These are phyloP conservation scores for Chaetodon trifascialis DNA, from an alignment of 2,113 vertebrate species.

Conservation along the genomic window DNA sequence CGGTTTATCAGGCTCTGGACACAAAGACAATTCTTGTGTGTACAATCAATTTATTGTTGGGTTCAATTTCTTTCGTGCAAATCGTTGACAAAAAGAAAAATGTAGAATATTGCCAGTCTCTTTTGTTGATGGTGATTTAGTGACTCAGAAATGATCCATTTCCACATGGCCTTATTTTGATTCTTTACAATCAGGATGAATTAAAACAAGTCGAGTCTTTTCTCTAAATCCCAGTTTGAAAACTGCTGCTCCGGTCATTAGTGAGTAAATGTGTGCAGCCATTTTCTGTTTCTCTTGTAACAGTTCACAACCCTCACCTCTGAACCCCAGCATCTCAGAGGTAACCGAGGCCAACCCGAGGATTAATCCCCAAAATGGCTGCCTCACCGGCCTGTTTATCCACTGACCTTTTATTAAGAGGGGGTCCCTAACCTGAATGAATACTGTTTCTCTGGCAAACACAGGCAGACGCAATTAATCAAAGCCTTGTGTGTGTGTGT, in stretches of 20 bases:
- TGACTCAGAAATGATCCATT: slow-evolving; percentile 3
- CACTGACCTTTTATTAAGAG: slow-evolving; percentile 72
- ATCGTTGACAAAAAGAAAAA: not conserved
- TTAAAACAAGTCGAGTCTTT: not conserved
- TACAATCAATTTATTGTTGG: not conserved
- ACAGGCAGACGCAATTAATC: slow-evolving; percentile 77
- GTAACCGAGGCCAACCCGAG: slow-evolving; percentile 49
- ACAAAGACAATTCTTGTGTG: not conserved
- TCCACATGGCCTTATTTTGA: slow-evolving; percentile 13
- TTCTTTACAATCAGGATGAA: not conserved
- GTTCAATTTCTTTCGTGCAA: not conserved
- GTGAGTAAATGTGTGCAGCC: slow-evolving; percentile 22
- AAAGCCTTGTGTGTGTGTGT: slow-evolving; percentile 76
- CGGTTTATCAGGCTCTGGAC: not conserved
- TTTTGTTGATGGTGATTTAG: not conserved
- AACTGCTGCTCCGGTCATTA: slow-evolving; percentile 35
- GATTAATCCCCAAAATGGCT: slow-evolving; percentile 73
- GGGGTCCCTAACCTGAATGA: slow-evolving; percentile 72
- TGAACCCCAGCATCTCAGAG: slow-evolving; percentile 63
- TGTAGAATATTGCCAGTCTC: not conserved
- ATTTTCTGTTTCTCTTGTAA: slow-evolving; percentile 53
- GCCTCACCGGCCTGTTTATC: slow-evolving; percentile 68
- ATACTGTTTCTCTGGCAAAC: slow-evolving; percentile 77
- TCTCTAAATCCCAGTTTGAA: slow-evolving; percentile 12
- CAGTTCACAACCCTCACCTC: slow-evolving; percentile 75